phyloP scores from a whole-genome alignment of 2,888 invertebrate species.

The Caenorhabditis panamensis region DNA sequence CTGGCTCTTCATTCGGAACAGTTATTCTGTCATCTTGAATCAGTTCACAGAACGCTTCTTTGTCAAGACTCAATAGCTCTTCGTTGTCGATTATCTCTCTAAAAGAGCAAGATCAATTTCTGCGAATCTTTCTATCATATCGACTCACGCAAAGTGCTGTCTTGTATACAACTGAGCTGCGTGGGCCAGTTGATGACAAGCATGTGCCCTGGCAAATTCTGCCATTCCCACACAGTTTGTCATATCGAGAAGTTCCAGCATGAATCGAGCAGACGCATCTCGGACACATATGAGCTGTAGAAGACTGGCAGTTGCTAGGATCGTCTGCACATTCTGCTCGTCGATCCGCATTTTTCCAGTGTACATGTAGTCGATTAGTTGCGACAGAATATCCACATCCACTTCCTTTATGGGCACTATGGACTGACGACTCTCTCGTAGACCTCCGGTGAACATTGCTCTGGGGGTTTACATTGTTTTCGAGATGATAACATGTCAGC shows the following conservation, averaged over 20 bases:
- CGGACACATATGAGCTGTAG: constrained; percentile 55
- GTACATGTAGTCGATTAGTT: constrained; percentile 65
- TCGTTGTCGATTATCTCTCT: constrained; percentile 63
- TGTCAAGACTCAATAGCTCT: constrained; percentile 53
- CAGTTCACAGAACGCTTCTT: constrained; percentile 48
- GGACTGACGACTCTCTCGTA: constrained; percentile 34
- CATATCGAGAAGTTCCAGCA: constrained; percentile 97
- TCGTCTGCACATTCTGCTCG: constrained; percentile 58
- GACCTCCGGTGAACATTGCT: constrained; percentile 63
- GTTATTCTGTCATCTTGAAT: constrained; percentile 63
- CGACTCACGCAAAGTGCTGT: constrained; percentile 90
- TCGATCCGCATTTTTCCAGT: constrained; percentile 59
- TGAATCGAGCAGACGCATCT: constrained; percentile 85
- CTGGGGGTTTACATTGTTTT: constrained; percentile 14
- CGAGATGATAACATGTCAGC: neutral
- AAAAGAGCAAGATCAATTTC: too few species aligned
- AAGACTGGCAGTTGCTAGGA: constrained; percentile 52
- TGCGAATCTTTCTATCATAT: neutral
- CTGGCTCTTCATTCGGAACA: constrained; percentile 88
- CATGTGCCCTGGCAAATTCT: constrained; percentile 98
- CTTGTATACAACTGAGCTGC: constrained; percentile 99
- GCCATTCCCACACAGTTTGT: constrained; percentile 97
- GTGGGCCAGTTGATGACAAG: constrained; percentile 93
- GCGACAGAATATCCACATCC: constrained; percentile 53
- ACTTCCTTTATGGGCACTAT: constrained; percentile 51